These are phyloP conservation scores for Rallus crepitans DNA, from an alignment of 2,797 vertebrate species.

Conservation along the genomic window DNA sequence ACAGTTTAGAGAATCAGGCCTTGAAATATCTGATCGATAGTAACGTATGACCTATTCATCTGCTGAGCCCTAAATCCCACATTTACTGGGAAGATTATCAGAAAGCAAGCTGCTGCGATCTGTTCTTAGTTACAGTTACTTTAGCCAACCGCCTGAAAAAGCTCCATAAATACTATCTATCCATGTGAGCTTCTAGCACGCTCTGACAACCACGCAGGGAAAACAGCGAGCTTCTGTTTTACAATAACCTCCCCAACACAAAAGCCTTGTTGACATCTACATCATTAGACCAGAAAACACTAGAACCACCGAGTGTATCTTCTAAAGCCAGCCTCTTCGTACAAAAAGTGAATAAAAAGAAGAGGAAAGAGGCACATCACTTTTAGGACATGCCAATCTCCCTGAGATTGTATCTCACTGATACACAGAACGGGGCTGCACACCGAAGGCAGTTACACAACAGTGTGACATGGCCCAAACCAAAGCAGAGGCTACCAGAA, in stretches of 20 bases:
- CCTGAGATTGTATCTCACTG: not conserved
- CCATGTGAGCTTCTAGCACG: not conserved
- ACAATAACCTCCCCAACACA: not conserved
- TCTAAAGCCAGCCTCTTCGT: not conserved
- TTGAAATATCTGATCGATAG: not conserved
- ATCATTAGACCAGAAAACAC: not conserved
- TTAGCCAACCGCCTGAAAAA: not conserved
- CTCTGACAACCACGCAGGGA: not conserved
- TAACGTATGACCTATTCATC: not conserved
- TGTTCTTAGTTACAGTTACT: not conserved
- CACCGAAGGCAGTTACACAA: fast-evolving
- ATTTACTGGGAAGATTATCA: not conserved
- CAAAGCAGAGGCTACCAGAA: not conserved
- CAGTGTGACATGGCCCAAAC: not conserved
- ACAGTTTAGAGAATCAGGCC: not conserved
- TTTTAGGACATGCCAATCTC: not conserved
- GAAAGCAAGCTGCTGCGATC: not conserved
- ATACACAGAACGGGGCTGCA: not conserved
- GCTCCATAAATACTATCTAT: not conserved
- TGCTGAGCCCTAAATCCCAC: not conserved
- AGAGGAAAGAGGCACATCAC: not conserved
- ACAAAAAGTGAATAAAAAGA: not conserved
- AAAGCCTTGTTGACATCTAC: not conserved
- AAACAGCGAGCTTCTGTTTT: not conserved
- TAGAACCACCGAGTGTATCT: not conserved